Base-by-base conservation (phyloP, 2,113 vertebrate genomes). In the Psilopogon haemacephalus region DNA sequence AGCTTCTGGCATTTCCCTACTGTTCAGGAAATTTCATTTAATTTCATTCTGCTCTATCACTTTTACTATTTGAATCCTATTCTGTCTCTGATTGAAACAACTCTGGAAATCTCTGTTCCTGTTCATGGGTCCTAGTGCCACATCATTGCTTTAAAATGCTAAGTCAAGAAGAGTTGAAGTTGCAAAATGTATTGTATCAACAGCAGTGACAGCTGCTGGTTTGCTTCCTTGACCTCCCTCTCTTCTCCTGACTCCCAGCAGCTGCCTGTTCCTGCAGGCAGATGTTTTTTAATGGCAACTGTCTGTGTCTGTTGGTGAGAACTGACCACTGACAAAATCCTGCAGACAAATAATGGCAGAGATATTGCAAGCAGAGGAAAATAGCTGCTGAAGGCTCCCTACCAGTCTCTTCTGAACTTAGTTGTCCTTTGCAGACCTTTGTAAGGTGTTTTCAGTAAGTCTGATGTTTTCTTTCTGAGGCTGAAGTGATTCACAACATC, bases 401-500 rank as follows among this genome's bases (percentile, higher is more conserved):
- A 9, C 5, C 23, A 13, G 4, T n/a, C 40, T 60, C 54, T 60
- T 44, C 46, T 65, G 55, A 86, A 60, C 6, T 54, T 69, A 70
- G 52, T 13, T 73, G 9, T 73, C 76, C 80, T 59, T 62, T 62
- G 56, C 79, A 91, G 67, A 95, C 82, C 56, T 93, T 88, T 40
- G 18, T 38, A 55, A 55, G 90, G 86, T 19, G 33, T 12, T 90
- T 65, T 89, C 84, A 88, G 40, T 77, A 84, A 52, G 42, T 55
- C 18, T 55, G 91, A 76, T 40, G 52, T 28, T 95, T 93, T 95
- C 94, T 94, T 80, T 76, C 81, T 76, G 82, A 93, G 79, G 89
- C 63, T 79, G 82, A 92, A 94, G 93, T 74, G 15, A 88, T 79
- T 97, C 69, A 86, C 58, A 35, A 60, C 40, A 73, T n/a, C 75